Base-by-base conservation (phyloP, 2,113 vertebrate genomes). In the Triplophysa rosa region DNA sequence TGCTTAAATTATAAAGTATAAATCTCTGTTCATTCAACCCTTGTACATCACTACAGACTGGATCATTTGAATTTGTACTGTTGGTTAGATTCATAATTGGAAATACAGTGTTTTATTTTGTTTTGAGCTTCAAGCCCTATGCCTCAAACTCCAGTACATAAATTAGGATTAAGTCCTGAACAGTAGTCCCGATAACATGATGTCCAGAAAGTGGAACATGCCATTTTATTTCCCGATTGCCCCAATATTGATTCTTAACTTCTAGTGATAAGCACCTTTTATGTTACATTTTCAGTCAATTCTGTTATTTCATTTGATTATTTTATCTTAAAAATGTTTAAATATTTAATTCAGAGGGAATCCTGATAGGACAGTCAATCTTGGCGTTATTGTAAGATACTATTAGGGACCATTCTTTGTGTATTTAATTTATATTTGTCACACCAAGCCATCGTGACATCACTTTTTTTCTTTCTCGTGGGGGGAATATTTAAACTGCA, bases 181-280 rank as follows among this genome's bases (percentile, higher is more conserved):
- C 66, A 21, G 19, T 29, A 52, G 52, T 8, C 40, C 21, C 13
- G 56, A 59, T 21, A 62, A 71, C 11, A 42, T 52, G 56, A 61
- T 79, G 33, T 59, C 72, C 45, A 49, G 42, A 64, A 45, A 58
- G 61, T 37, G 49, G 62, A 59, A 40, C 37, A 24, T 47, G 42
- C 4, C 42, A 58, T 37, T 42, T 29, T 40, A 59, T 77, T 58
- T 52, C 33, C 21, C 2, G 9, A 12, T 45, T 56, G 19, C 3
- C 71, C 61, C 70, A 23, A 62, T 80, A 78, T 71, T 56, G 40
- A 80, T 73, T 26, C 64, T 42, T 17, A 59, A 62, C 37, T 70
- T 84, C 80, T 74, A 17, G 64, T 85, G 77, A 37, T 78, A 26
- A 84, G 80, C 77, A 87, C 85, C 81, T 87, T 87, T 84, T 81